phyloP scores from a whole-genome alignment of 2,888 invertebrate species.

The Acleris emargana region DNA sequence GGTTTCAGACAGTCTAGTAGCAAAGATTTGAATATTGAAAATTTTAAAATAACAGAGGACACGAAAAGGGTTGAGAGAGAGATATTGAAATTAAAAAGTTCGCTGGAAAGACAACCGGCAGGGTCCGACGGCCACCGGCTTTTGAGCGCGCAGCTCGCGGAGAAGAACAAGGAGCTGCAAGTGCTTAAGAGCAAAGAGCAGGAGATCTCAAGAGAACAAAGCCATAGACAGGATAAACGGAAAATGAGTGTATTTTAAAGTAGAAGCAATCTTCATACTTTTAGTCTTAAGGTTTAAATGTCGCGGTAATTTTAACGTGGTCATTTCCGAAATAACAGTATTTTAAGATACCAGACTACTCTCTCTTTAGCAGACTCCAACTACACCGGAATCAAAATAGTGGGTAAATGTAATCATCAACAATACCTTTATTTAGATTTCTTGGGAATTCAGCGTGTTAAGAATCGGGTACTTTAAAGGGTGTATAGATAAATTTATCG shows the following conservation, averaged over 20 bases:
- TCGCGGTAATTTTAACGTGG: too few relatives aligned
- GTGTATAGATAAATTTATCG: too few relatives aligned
- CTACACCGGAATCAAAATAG: too few relatives aligned
- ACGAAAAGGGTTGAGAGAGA: constrained; percentile 87
- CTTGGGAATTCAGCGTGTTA: too few relatives aligned
- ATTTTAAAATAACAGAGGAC: constrained; percentile 88
- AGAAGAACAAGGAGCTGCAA: constrained; percentile 85
- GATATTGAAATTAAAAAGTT: constrained; percentile 85
- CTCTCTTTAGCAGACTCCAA: too few relatives aligned
- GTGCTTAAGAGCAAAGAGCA: constrained; percentile 84
- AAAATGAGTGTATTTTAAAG: constrained; percentile 90
- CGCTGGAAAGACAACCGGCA: constrained; percentile 85
- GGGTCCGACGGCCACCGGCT: constrained; percentile 85
- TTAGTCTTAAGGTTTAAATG: background rate
- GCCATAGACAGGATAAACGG: constrained; percentile 87
- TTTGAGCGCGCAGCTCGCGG: constrained; percentile 83
- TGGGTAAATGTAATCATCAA: too few relatives aligned
- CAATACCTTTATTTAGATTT: too few relatives aligned
- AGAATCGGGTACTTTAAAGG: too few relatives aligned
- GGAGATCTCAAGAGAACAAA: constrained; percentile 88
- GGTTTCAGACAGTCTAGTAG: constrained; percentile 82
- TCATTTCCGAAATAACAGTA: too few relatives aligned
- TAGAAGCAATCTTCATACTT: background rate
- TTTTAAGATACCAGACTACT: too few relatives aligned
- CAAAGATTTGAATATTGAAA: constrained; percentile 88